Conservation (phyloP, 1,140 invertebrate genomes). For the Reticulitermes speratus region DNA sequence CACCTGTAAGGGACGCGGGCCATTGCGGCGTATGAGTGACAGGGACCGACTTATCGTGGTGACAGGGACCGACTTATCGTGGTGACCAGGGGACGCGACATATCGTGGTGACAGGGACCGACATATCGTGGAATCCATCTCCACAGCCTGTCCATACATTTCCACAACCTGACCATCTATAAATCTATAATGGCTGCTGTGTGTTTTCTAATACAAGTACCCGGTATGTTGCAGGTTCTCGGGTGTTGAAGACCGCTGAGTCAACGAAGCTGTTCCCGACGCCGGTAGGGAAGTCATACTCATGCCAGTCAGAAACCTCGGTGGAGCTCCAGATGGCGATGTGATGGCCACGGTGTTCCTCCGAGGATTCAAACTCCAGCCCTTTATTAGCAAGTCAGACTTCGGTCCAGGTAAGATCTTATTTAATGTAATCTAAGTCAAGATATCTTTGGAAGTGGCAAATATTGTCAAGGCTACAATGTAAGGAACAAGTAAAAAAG, state of each 20-base stretch:
- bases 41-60: too few species aligned
- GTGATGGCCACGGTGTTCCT: conserved; percentile 44
- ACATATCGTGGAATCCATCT: too few species aligned
- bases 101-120: too few species aligned
- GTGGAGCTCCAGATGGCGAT: conserved; percentile 47
- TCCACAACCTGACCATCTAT: too few species aligned
- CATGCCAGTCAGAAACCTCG: conserved; percentile 67
- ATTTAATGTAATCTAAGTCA: too few species aligned
- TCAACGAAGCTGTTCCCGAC: conserved; percentile 73
- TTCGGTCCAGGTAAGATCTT: conserved; percentile 55
- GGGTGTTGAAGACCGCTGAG: conserved; percentile 56
- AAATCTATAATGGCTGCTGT: too few species aligned
- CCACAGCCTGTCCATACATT: too few species aligned
- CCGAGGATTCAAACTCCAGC: conserved; percentile 58
- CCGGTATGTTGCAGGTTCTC: conserved; percentile 45
- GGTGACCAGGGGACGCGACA: too few species aligned
- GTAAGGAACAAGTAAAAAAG: neutral
- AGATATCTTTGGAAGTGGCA: neutral
- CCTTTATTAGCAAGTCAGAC: conserved; percentile 64
- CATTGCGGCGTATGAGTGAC: too few species aligned
- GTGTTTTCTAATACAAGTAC: too few species aligned
- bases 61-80: too few species aligned
- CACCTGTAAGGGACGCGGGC: too few species aligned
- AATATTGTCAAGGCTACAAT: neutral
- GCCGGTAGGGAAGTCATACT: conserved; percentile 79